Evolutionary conservation across 2,113 vertebrate genomes (phyloP).

Genomic region (Edolisoma coerulescens): DNA sequence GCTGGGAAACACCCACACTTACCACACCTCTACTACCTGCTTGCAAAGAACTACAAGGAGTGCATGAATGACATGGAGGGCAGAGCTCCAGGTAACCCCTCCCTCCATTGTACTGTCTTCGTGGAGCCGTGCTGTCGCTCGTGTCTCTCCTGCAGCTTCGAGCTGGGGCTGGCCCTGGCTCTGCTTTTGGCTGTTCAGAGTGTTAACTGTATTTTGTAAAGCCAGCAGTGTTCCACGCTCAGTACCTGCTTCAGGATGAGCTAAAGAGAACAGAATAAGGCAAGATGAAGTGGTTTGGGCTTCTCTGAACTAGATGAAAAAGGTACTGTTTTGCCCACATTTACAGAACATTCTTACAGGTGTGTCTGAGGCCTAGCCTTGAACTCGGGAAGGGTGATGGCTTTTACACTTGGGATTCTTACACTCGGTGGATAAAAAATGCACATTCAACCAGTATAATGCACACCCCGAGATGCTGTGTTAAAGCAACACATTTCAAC

Average conservation of each 20-base stretch:
- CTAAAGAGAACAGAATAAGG: not conserved
- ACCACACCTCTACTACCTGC: constrained; percentile 55
- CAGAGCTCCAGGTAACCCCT: constrained; percentile 76
- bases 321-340: not conserved
- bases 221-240: not conserved
- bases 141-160: not conserved
- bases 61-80: constrained; percentile 80
- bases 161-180: not conserved
- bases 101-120: not conserved
- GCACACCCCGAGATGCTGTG: not conserved
- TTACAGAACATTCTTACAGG: not conserved
- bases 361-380: not conserved
- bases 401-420: not conserved
- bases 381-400: not conserved
- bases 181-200: not conserved
- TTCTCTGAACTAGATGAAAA: not conserved
- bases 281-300: not conserved
- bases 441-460: not conserved
- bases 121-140: not conserved
- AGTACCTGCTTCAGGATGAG: not conserved
- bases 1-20: constrained; percentile 9
- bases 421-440: not conserved
- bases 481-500: not conserved
- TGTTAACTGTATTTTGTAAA: not conserved
- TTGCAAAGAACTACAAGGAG: constrained; percentile 78